A percentile compares a stretch with the other conserved stretches of the same genome.
Evolutionary conservation across 2,113 vertebrate genomes (phyloP).

Genomic region (Macquaria ambigua): DNA sequence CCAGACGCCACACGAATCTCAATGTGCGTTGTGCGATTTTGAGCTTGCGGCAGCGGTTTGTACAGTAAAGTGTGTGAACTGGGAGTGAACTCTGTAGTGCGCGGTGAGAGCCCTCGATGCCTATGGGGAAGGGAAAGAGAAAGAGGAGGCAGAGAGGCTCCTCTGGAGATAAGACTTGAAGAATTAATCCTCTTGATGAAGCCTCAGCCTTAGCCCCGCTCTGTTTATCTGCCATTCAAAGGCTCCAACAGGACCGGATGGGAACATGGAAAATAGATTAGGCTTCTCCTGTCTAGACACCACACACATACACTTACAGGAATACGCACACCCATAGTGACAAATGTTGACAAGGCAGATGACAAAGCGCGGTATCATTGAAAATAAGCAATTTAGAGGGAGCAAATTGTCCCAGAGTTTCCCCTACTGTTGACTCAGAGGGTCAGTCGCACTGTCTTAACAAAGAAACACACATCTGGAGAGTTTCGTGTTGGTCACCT

Average conservation of each 20-base stretch:
- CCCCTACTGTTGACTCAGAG: not conserved
- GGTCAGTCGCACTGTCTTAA: not conserved
- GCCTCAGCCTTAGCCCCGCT: constrained; percentile 69
- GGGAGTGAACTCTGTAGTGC: constrained; percentile 61
- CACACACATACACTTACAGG: constrained; percentile 44
- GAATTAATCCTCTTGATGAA: constrained; percentile 82
- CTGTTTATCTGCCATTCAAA: constrained; percentile 82
- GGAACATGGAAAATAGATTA: constrained; percentile 79
- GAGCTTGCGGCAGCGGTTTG: constrained; percentile 37
- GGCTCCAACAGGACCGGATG: constrained; percentile 72
- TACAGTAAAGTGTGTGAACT: constrained; percentile 62
- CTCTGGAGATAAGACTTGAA: constrained; percentile 75
- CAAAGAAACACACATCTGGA: not conserved
- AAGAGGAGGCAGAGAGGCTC: constrained; percentile 72
- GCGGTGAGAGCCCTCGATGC: constrained; percentile 62
- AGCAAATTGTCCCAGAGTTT: constrained; percentile 22
- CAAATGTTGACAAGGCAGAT: constrained; percentile 66
- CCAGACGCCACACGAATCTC: not conserved
- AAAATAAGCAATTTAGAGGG: constrained; percentile 47
- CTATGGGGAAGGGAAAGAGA: constrained; percentile 51
- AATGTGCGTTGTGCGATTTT: constrained; percentile 14
- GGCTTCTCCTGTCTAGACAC: constrained; percentile 72
- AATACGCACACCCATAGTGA: constrained; percentile 39
- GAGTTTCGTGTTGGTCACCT: not conserved
- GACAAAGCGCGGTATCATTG: constrained; percentile 50